Base-by-base conservation (phyloP, 2,797 vertebrate species). In the Spinibarbus caldwelli region DNA sequence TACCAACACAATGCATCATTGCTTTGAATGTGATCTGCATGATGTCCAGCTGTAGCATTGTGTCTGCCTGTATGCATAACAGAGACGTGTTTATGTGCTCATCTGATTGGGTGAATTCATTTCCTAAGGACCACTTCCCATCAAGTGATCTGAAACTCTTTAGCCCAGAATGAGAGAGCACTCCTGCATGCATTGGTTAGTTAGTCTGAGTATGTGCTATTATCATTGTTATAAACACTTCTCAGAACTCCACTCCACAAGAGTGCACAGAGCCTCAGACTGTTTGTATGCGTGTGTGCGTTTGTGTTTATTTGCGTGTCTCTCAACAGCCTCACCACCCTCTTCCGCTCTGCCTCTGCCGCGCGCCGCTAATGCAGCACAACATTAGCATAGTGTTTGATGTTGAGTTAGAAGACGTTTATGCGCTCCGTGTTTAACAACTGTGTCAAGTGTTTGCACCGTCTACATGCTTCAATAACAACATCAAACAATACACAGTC, bases 381-480 rank as follows among this genome's bases (percentile, higher is more conserved):
- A 59, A 92, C 91, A 95, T 96, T 95, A 94, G 93, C 95, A 95
- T 94, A 94, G 91, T 80, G 92, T 95, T 96, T 95, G 94, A 95
- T 96, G 94, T 95, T 41, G 90, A 92, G 94, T 95, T 95, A 93
- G 91, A 93, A 94, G 93, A 94, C 93, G 91, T 95, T 95, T 93
- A 93, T 90, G 92, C 83, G 90, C 92, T 93, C 93, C 90, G 88
- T 92, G 93, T 93, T 94, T 93, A 94, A 94, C 94, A 94, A 93
- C 93, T 94, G 93, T 95, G 94, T 95, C 93, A 93, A 95, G 93
- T 93, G 93, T 94, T 93, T 92, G 90, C 90, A 14, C 82, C 88
- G 85, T 94, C 93, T 94, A 94, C 94, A 95, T 94, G 94, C 93
- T 94, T 93, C 91, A 92, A 87, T 85, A 94, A 94, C 88, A 85